phyloP scores from a whole-genome alignment of 2,113 vertebrate species.

The Holacanthus passer region DNA sequence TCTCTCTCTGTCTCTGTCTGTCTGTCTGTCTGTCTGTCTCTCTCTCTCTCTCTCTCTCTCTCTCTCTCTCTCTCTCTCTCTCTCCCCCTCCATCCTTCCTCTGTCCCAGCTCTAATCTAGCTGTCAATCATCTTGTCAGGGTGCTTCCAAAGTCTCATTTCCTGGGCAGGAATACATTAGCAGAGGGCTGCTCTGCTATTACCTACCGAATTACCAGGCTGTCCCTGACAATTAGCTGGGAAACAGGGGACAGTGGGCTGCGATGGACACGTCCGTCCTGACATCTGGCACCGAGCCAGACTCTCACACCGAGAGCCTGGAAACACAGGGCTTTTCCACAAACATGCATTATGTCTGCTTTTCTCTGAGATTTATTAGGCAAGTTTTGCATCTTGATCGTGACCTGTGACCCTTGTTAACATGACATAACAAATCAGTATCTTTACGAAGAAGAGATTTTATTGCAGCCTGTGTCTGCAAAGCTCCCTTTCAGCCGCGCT shows the following conservation, averaged over 20 bases:
- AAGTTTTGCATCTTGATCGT: neutral
- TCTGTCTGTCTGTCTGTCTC: slow-evolving; percentile 6
- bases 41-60: neutral
- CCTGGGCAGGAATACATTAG: slow-evolving; percentile 74
- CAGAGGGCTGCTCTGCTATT: slow-evolving; percentile 67
- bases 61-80: too few relatives aligned
- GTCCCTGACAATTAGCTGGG: slow-evolving; percentile 65
- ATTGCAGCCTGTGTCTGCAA: neutral
- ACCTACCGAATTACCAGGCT: slow-evolving; percentile 72
- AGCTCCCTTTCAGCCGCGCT: too few relatives aligned
- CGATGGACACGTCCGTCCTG: slow-evolving; percentile 39
- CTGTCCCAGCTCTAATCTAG: slow-evolving; percentile 62
- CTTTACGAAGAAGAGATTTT: neutral
- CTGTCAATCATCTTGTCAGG: slow-evolving; percentile 77
- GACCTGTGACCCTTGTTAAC: neutral
- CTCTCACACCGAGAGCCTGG: neutral
- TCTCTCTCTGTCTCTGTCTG: slow-evolving; percentile 7
- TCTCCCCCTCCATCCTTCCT: neutral
- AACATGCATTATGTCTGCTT: neutral
- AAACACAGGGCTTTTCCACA: slow-evolving; percentile 18
- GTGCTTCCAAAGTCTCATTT: slow-evolving; percentile 72
- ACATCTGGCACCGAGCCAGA: slow-evolving; percentile 49
- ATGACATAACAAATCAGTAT: neutral
- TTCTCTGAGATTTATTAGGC: neutral
- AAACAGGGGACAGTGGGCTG: slow-evolving; percentile 48